Base-by-base conservation (phyloP, 1,140 invertebrate genomes). In the Laupala kohalensis region DNA sequence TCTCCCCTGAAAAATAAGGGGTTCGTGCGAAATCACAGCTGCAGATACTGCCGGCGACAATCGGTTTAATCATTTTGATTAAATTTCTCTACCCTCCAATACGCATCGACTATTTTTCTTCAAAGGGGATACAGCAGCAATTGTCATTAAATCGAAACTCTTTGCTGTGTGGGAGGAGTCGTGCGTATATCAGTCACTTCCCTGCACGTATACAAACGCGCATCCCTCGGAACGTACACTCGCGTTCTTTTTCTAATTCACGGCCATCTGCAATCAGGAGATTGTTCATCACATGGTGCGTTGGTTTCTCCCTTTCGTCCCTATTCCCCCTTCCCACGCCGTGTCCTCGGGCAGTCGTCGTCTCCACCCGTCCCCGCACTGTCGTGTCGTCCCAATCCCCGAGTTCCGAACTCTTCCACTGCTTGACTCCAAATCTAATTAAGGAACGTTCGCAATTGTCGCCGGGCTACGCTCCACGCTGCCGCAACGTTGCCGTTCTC, bases 361-460 rank as follows among this genome's bases (percentile, higher is more conserved):
- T n/a, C n/a, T 19, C n/a, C 66, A 78, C 81, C 81, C 80, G 80
- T 81, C 77, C 76, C 74, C 73, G 77, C 80, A 80, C 81, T 82
- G 80, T 82, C 77, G 76, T 80, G 80, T 80, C 80, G 81, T 82
- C 81, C 79, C 78, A 77, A 75, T 75, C 76, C 74, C 74, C 75
- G 64, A 53, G 37, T 53, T 53, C 37, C 1, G 37, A 53, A 23
- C 69, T 69, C 72, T 73, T 74, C 73, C 73, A 69, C 69, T 73
- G 71, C 72, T 74, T 74, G 73, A 74, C 72, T 74, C 72, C 73
- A 74, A 70, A 74, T 75, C 74, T 75, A 75, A 75, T 75, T 75
- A 75, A 75, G 69, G 37, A 72, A 29, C 68, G 70, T 25, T 23
- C 63, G 70, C 63, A 71, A 71, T 65, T 71, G 70, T 71, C 70